Conservation (phyloP, 2,888 invertebrate species). For the Geophilus truncorum region DNA sequence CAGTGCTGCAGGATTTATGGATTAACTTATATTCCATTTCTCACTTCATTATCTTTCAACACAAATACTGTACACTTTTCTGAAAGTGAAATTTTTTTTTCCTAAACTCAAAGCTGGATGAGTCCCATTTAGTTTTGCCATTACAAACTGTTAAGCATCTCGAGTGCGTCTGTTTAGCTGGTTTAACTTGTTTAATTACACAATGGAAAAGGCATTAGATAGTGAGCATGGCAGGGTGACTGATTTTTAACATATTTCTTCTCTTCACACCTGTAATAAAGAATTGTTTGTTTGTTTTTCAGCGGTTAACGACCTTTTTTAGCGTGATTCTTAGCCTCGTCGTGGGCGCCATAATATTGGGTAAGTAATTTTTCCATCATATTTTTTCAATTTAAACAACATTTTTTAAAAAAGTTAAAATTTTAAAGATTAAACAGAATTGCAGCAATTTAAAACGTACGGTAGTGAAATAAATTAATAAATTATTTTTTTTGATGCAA, state of each 20-base stretch:
- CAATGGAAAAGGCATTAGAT: not conserved
- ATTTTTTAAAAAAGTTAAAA: not conserved
- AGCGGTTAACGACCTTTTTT: constrained; percentile 88
- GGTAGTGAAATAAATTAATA: not conserved
- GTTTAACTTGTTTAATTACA: not conserved
- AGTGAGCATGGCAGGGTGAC: not conserved
- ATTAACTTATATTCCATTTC: constrained; percentile 11
- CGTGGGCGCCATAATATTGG: constrained; percentile 86
- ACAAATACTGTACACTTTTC: not conserved
- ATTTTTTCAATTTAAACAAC: not conserved
- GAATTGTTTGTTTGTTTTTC: constrained; percentile 50
- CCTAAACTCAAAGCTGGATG: not conserved
- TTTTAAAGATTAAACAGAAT: not conserved
- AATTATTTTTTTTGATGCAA: not conserved
- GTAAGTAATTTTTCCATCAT: constrained; percentile 57
- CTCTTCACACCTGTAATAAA: constrained; percentile 14
- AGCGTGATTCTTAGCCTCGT: constrained; percentile 87
- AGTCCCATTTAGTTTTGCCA: not conserved
- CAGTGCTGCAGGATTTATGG: not conserved
- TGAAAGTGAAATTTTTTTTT: constrained; percentile 1
- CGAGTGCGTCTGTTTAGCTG: too few species aligned
- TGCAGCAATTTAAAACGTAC: not conserved
- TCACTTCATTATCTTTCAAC: not conserved
- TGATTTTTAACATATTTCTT: not conserved
- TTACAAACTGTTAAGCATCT: not conserved